Percentiles rank a stretch among this genome's conserved stretches.
phyloP scores from a whole-genome alignment of 2,113 vertebrate genomes.

The Acanthisitta chloris region DNA sequence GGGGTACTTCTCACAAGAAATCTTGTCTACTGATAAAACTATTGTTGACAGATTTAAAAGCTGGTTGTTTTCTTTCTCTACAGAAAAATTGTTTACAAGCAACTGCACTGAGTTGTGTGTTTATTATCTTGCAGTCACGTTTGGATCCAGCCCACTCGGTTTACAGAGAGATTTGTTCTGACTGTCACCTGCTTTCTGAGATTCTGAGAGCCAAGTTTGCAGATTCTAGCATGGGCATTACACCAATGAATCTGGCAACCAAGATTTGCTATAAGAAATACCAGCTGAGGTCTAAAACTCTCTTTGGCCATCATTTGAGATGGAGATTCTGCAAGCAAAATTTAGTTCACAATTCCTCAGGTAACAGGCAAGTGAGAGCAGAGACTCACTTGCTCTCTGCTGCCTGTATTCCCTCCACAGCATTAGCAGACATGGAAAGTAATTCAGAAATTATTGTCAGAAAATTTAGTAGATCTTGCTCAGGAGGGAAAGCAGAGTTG shows the following conservation, averaged over 20 bases:
- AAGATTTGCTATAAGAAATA: not conserved
- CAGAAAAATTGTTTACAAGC: not conserved
- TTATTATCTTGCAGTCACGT: not conserved
- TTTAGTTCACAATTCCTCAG: not conserved
- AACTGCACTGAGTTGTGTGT: not conserved
- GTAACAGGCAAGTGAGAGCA: not conserved
- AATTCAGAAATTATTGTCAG: not conserved
- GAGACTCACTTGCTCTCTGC: not conserved
- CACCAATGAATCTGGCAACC: not conserved
- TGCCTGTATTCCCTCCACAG: not conserved
- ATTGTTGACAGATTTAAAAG: not conserved
- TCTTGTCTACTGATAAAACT: not conserved
- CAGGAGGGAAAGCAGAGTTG: not conserved
- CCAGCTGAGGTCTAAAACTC: not conserved
- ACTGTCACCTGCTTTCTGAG: not conserved
- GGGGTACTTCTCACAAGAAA: not conserved
- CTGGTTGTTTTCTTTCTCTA: not conserved
- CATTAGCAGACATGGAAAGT: not conserved
- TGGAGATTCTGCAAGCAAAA: not conserved
- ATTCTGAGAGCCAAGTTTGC: not conserved
- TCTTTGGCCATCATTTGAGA: not conserved
- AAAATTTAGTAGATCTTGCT: conserved; percentile 18
- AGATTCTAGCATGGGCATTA: not conserved
- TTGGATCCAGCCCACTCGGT: not conserved
- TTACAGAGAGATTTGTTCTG: not conserved